Conservation (phyloP, 1,140 invertebrate genomes). For the Wiebesia pumilae region DNA sequence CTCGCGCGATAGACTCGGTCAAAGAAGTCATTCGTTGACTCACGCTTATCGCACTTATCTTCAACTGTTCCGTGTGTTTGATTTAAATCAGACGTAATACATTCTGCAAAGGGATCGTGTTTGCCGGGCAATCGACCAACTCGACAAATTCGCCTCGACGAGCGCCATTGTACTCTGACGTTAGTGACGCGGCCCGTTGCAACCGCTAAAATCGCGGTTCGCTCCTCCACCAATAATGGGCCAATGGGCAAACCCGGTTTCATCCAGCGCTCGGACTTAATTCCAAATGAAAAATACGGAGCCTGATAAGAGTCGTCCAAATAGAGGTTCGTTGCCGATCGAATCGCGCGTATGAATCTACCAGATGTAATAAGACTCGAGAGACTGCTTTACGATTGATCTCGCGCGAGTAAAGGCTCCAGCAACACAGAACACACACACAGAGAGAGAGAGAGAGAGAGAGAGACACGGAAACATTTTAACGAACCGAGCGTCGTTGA, state of each 20-base stretch:
- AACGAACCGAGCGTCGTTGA: not conserved
- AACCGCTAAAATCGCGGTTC: not conserved
- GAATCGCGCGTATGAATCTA: not conserved
- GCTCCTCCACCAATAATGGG: not conserved
- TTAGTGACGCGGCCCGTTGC: not conserved
- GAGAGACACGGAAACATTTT: not conserved
- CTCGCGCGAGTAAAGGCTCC: not conserved
- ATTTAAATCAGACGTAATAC: conserved; percentile 14
- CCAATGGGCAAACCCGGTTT: not conserved
- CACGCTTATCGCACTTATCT: not conserved
- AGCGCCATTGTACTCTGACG: not conserved
- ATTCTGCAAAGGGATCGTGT: not conserved
- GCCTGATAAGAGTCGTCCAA: not conserved
- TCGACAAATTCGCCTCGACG: not conserved
- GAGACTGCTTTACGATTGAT: not conserved
- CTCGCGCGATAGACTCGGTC: not conserved
- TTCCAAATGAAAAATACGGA: not conserved
- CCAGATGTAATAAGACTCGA: not conserved
- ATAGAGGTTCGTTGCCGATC: not conserved
- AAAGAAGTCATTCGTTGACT: conserved; percentile 24
- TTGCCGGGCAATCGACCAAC: conserved; percentile 16
- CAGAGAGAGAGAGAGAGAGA: too few relatives aligned
- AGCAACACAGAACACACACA: too few relatives aligned
- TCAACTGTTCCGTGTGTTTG: conserved; percentile 7
- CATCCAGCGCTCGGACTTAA: not conserved